phyloP scores from a whole-genome alignment of 2,797 vertebrate genomes.

The Sebastes hubbsi region DNA sequence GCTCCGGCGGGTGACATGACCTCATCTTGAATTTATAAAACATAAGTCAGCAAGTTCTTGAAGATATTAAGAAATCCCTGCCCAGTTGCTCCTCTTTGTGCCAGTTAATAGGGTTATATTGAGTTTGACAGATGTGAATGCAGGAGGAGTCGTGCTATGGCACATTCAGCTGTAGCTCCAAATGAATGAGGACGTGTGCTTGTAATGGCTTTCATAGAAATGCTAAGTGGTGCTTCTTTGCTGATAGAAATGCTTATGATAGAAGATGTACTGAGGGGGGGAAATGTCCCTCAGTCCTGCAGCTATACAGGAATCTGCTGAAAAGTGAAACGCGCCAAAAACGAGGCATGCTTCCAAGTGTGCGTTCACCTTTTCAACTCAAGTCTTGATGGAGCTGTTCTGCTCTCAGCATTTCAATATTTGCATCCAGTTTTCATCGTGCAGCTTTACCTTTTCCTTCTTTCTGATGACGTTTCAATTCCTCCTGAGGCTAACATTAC shows the following conservation, averaged over 20 bases:
- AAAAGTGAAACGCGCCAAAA: slow-evolving; percentile 13
- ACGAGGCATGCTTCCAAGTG: slow-evolving; percentile 2
- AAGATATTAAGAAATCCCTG: slow-evolving; percentile 8
- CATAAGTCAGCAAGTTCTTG: slow-evolving; percentile 25
- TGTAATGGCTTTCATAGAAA: slow-evolving; percentile 35
- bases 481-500: no score
- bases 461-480: not conserved
- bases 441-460: not conserved
- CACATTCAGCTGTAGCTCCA: slow-evolving; percentile 26
- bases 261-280: not conserved
- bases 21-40: slow-evolving; percentile 41
- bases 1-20: slow-evolving; percentile 9
- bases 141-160: slow-evolving; percentile 17
- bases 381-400: not conserved
- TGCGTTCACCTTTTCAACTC: slow-evolving; percentile 36
- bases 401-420: slow-evolving; percentile 14
- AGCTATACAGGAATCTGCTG: slow-evolving; percentile 22
- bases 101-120: slow-evolving; percentile 28
- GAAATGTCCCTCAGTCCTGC: not conserved
- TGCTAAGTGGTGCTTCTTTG: slow-evolving; percentile 33
- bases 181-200: slow-evolving; percentile 3
- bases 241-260: slow-evolving; percentile 12
- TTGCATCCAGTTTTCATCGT: not conserved
- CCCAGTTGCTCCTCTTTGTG: slow-evolving; percentile 9
- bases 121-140: slow-evolving; percentile 42